Percentiles rank a stretch among this genome's conserved stretches.
These are phyloP conservation scores for Ondatra zibethicus DNA, from an alignment of 2,113 vertebrate genomes.

Conservation along the genomic window DNA sequence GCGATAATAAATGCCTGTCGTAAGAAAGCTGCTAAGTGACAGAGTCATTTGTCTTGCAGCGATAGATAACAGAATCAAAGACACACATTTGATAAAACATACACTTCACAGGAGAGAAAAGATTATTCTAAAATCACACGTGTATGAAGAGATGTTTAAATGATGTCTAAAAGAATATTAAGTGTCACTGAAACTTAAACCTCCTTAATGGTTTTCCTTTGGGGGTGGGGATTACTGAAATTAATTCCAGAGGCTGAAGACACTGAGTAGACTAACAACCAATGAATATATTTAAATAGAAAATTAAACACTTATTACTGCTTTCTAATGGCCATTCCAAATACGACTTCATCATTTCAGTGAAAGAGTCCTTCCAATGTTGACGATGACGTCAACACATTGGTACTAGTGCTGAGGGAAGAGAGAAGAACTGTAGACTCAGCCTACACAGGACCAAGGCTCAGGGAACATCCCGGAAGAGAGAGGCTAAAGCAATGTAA, in stretches of 20 bases:
- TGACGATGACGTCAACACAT: neutral
- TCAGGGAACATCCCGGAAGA: neutral
- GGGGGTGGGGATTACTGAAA: neutral
- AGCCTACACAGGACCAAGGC: neutral
- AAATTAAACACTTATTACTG: neutral
- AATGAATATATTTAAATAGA: neutral
- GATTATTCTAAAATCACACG: neutral
- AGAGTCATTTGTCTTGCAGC: neutral
- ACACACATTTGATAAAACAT: neutral
- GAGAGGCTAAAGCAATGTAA: neutral
- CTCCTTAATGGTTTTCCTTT: neutral
- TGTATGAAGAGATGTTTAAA: neutral
- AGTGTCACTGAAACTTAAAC: neutral
- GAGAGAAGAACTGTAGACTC: neutral
- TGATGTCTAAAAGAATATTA: neutral
- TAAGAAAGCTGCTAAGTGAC: neutral
- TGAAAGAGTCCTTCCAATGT: neutral
- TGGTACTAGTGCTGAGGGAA: neutral
- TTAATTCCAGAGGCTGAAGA: neutral
- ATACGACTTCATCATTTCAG: neutral
- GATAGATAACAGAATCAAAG: neutral
- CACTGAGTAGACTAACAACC: neutral
- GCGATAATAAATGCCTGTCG: neutral
- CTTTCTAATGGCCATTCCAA: neutral
- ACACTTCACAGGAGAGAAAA: neutral